Evolutionary conservation across 2,888 invertebrate species (phyloP), one percentile per base, ranked within the genome.

Genomic region (Noctua janthina): DNA sequence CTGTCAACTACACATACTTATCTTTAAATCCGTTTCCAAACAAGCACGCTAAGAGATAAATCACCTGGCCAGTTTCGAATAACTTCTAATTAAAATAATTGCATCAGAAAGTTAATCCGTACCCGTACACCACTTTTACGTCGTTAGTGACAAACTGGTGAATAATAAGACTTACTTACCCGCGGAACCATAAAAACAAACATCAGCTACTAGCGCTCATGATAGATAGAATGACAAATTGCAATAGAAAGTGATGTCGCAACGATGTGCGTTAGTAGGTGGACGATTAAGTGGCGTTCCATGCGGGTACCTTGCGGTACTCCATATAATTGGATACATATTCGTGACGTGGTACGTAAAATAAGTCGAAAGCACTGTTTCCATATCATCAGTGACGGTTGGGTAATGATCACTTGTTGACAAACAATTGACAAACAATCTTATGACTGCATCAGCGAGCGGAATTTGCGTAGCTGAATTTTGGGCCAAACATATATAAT

Each of bases 191-290:
- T 88, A 90, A 87, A 81, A 87, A 86, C 86, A 88, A 86, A 89
- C 64, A 83, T 79, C 76, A 82, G 46, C 59, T 67, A 80, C 69
- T 89, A 79, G 79, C 72, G 79, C 56, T 78, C 83, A 83, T 88
- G 85, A 89, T 89, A 85, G 85, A 82, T 86, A 79, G 88, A 91
- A 89, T 91, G 91, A 92, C 91, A 92, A 93, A 92, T 92, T 90
- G 93, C 90, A 81, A 90, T 96, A 94, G 96, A 96, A 96, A 96
- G 96, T 95, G 93, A 94, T 96, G 95, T 96, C 93, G 95, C 95
- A 95, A 96, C 89, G 89, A 89, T 87, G 88, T 88, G 88, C 82
- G 85, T 89, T 89, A 88, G 88, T 89, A 76, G 88, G 83, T 85
- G 84, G 88, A 83, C 87, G 88, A 85, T 86, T 85, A 91, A 92